Conservation (phyloP, 37 sponge, comb jelly and placozoan species). For the Tethya wilhelma region DNA sequence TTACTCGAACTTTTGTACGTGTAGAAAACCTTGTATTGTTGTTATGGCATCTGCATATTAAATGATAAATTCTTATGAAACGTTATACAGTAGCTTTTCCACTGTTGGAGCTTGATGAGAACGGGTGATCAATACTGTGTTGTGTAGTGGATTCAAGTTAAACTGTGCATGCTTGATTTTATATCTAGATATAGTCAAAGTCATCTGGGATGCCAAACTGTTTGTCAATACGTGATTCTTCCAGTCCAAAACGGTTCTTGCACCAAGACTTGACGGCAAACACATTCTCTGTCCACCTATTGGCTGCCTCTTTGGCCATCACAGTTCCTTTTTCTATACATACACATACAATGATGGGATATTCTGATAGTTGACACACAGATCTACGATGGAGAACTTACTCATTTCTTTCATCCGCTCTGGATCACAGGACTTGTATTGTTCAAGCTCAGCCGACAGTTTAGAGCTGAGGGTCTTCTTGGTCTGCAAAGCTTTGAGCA, state of each 20-base stretch:
- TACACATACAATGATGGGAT: background rate
- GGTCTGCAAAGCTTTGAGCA: conserved; percentile 68
- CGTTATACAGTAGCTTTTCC: background rate
- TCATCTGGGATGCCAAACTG: conserved; percentile 98
- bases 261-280: conserved; percentile 96
- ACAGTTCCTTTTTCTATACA: conserved; percentile 51
- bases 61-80: too few relatives aligned
- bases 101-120: too few relatives aligned
- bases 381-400: conserved; percentile 8
- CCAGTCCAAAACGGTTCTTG: conserved; percentile 84
- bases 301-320: conserved; percentile 78
- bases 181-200: conserved; percentile 87
- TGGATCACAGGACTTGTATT: conserved; percentile 90
- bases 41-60: too few relatives aligned
- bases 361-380: background rate
- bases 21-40: too few relatives aligned
- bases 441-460: conserved; percentile 64
- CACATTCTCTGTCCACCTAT: conserved; percentile 99
- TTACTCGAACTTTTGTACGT: too few relatives aligned
- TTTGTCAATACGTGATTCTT: conserved; percentile 71
- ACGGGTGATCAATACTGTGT: too few relatives aligned
- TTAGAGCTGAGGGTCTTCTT: conserved; percentile 32
- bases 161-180: too few relatives aligned
- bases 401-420: conserved; percentile 58
- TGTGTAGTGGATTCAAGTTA: too few relatives aligned